Conservation (phyloP, 2,113 vertebrate species). For the Cyphomyrus plagiostoma region DNA sequence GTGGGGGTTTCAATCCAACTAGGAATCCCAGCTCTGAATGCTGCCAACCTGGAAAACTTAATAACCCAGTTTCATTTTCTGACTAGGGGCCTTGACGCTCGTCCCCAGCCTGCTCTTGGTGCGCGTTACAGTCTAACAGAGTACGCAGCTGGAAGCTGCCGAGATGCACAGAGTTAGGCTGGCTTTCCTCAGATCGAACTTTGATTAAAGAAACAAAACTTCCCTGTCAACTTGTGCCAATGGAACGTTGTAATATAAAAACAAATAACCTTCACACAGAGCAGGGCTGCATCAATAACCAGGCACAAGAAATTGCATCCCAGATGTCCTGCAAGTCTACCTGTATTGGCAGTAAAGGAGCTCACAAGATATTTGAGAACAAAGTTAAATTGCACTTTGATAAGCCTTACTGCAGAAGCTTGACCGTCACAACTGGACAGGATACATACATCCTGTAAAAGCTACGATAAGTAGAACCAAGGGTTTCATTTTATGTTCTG, state of each 20-base stretch:
- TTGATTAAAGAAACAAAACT: background rate
- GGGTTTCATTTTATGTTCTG: background rate
- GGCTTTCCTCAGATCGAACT: background rate
- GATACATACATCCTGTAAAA: background rate
- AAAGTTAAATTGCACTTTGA: background rate
- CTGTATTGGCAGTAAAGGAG: background rate
- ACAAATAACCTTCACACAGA: background rate
- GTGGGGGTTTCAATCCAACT: background rate
- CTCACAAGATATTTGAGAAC: background rate
- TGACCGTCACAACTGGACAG: background rate
- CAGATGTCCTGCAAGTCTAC: background rate
- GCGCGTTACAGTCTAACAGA: background rate
- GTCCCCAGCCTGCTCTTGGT: background rate
- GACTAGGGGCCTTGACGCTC: background rate
- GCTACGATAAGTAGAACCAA: background rate
- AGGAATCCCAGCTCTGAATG: background rate
- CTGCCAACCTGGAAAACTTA: background rate
- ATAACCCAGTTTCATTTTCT: conserved; percentile 3
- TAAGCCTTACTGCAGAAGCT: background rate
- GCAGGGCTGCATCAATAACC: background rate
- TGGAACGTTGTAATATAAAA: background rate
- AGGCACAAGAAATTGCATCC: conserved; percentile 2
- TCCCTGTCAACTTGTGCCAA: background rate
- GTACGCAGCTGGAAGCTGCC: background rate
- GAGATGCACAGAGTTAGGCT: background rate